phyloP scores from a whole-genome alignment of 2,888 invertebrate species.

The Clepsis dumicolana region DNA sequence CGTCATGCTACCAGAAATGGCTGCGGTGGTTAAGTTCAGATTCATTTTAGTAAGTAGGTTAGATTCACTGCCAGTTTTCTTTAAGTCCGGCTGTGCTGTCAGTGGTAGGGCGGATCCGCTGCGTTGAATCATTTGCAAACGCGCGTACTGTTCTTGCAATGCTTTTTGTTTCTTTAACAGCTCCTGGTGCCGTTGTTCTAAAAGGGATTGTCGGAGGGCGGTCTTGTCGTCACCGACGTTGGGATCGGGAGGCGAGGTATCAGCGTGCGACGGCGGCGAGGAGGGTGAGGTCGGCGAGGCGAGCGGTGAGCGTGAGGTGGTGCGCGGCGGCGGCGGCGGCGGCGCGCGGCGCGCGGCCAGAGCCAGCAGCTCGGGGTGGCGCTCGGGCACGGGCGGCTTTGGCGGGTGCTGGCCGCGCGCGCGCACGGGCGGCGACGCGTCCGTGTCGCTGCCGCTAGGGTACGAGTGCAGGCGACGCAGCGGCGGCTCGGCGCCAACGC shows the following conservation, averaged over 20 bases:
- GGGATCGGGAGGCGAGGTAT: constrained; percentile 54
- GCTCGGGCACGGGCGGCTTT: constrained; percentile 94
- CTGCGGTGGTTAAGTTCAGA: constrained; percentile 86
- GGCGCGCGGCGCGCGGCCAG: constrained; percentile 91
- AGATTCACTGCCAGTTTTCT: constrained; percentile 96
- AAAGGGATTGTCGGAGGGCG: constrained; percentile 88
- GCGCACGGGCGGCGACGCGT: constrained; percentile 91
- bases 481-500: constrained; percentile 87
- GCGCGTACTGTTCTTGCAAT: constrained; percentile 96
- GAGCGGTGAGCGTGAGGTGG: constrained; percentile 94
- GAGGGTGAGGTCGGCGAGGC: constrained; percentile 93
- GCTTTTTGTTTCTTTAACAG: constrained; percentile 94
- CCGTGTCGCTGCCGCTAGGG: constrained; percentile 94
- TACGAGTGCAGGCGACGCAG: constrained; percentile 93
- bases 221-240: constrained; percentile 59
- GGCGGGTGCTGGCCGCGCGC: constrained; percentile 85
- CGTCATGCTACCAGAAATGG: constrained; percentile 76
- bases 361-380: constrained; percentile 91
- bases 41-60: constrained; percentile 94
- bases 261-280: constrained; percentile 85
- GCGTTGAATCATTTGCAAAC: constrained; percentile 94
- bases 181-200: constrained; percentile 96
- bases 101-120: constrained; percentile 89
- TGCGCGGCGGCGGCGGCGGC: constrained; percentile 97
- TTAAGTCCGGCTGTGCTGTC: constrained; percentile 89